These are phyloP conservation scores for Stratiolaelaps scimitus DNA, from an alignment of 1,140 invertebrate species.

Conservation along the genomic window DNA sequence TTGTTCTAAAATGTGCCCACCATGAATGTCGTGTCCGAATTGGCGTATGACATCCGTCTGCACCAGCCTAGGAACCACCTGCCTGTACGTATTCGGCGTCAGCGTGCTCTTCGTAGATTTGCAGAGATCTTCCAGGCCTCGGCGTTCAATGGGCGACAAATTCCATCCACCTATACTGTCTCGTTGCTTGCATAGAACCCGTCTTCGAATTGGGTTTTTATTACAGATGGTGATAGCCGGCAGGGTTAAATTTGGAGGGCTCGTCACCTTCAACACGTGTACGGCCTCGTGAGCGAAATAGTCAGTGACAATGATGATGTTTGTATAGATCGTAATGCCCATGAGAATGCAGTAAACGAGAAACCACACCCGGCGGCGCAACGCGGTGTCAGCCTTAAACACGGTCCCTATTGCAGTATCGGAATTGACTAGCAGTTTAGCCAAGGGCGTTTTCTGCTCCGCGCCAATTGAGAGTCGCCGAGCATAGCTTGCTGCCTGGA, in stretches of 20 bases:
- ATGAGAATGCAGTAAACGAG: neutral
- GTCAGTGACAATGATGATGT: neutral
- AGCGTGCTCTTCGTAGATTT: neutral
- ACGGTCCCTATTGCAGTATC: neutral
- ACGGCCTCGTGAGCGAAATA: conserved; percentile 2
- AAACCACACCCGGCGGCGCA: neutral
- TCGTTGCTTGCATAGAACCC: neutral
- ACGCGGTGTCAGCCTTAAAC: neutral
- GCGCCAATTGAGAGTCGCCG: neutral
- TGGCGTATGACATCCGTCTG: neutral
- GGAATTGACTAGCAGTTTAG: neutral
- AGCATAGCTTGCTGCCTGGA: neutral
- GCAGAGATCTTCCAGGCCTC: conserved; percentile 2
- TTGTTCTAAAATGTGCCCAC: too few relatives aligned
- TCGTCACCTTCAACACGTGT: neutral
- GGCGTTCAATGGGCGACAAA: neutral
- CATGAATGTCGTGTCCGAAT: conserved; percentile 4
- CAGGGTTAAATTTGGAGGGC: neutral
- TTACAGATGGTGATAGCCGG: conserved; percentile 17
- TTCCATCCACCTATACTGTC: neutral
- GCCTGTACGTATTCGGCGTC: neutral
- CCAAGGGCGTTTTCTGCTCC: neutral
- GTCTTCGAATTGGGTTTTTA: neutral
- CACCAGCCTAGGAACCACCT: neutral
- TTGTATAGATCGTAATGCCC: neutral